Evolutionary conservation across 2,797 vertebrate genomes (phyloP).

Genomic region (Rhabdophis nuchalis): DNA sequence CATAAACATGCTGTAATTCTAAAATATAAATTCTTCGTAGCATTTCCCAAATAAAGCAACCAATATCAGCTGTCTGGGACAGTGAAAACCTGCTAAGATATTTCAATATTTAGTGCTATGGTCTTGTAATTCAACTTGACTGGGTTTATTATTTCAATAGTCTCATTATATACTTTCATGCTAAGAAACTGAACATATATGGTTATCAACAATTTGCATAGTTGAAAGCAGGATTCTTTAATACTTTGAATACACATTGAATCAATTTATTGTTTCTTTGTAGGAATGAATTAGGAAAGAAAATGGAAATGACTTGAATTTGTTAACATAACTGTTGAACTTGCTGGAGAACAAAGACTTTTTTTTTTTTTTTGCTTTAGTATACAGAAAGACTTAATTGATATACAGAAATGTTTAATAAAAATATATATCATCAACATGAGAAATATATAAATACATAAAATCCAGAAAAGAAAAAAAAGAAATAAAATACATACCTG

Average conservation of each 20-base stretch:
- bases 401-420: too few relatives aligned
- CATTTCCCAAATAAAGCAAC: slow-evolving; percentile 9
- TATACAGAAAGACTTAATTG: not conserved
- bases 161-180: slow-evolving; percentile 8
- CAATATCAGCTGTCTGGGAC: not conserved
- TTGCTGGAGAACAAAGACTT: not conserved
- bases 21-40: not conserved
- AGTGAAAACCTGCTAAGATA: slow-evolving; percentile 5
- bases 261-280: not conserved
- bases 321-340: not conserved
- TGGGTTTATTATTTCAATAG: slow-evolving; percentile 21
- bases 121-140: slow-evolving; percentile 29
- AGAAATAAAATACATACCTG: not conserved
- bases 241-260: not conserved
- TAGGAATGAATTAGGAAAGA: not conserved
- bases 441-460: not conserved
- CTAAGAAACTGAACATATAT: slow-evolving; percentile 9
- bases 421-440: too few relatives aligned
- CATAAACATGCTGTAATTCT: not conserved
- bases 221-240: not conserved
- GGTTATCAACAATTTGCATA: not conserved
- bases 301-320: not conserved
- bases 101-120: slow-evolving; percentile 1
- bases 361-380: not conserved
- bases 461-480: not conserved